A percentile compares a stretch with the other conserved stretches of the same genome.
Conservation (phyloP, 1,140 invertebrate genomes). For the Thalassaphorura encarpata region DNA sequence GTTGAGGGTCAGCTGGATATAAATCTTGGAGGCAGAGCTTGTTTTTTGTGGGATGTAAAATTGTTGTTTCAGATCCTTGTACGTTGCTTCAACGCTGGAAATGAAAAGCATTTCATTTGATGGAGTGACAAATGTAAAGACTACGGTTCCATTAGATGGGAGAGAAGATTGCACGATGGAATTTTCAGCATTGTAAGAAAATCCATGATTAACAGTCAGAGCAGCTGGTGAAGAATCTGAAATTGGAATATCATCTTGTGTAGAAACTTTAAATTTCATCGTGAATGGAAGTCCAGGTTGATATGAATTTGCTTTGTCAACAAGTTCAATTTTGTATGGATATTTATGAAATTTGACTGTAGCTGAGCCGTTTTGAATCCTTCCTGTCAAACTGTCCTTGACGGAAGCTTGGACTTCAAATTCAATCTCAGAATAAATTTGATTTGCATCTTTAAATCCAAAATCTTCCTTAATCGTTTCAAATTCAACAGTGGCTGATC, state of each 20-base stretch:
- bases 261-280: conserved; percentile 51
- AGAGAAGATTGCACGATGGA: conserved; percentile 48
- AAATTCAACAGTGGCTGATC: conserved; percentile 60
- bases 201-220: conserved; percentile 54
- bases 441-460: neutral
- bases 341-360: conserved; percentile 63
- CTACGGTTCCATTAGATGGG: conserved; percentile 55
- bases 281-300: conserved; percentile 58
- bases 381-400: conserved; percentile 64
- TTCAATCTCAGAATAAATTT: neutral
- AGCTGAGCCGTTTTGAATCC: conserved; percentile 64
- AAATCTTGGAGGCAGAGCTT: neutral
- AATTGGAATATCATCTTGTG: conserved; percentile 62
- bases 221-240: conserved; percentile 46
- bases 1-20: conserved; percentile 13
- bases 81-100: conserved; percentile 48
- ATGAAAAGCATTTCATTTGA: conserved; percentile 43
- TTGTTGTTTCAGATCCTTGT: conserved; percentile 11
- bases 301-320: conserved; percentile 68
- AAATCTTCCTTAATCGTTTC: conserved; percentile 56
- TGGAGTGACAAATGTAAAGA: conserved; percentile 57
- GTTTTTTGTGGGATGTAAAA: conserved; percentile 3
- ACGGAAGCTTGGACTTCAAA: conserved; percentile 41
- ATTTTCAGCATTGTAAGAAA: conserved; percentile 51
- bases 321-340: conserved; percentile 68